These are phyloP conservation scores for Pentamera pediparva DNA, from an alignment of 53 echinoderm and acorn worm genomes.

Conservation along the genomic window DNA sequence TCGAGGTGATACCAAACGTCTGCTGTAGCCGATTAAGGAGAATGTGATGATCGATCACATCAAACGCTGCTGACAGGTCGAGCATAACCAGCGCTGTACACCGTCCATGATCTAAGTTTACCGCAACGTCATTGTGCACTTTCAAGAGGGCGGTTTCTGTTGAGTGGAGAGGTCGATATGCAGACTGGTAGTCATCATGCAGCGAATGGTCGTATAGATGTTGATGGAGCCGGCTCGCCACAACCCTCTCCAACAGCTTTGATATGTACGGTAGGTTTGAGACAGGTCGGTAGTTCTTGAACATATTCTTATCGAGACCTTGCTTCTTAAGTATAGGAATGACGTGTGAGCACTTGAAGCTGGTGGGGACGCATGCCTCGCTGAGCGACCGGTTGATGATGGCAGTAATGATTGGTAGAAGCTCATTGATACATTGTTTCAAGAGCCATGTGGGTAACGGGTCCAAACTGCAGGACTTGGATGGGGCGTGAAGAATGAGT, in stretches of 20 bases:
- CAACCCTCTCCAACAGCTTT: constrained; percentile 10
- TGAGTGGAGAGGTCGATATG: background rate
- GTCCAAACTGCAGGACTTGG: too few relatives aligned
- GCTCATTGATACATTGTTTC: too few relatives aligned
- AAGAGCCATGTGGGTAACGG: too few relatives aligned
- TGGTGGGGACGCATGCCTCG: background rate
- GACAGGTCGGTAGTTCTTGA: constrained; percentile 12
- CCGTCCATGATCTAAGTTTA: background rate
- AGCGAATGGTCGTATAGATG: background rate
- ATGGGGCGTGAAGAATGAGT: background rate
- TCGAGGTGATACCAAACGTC: background rate
- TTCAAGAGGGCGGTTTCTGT: background rate
- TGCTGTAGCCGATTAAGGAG: background rate
- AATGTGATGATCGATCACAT: background rate
- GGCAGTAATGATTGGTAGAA: background rate
- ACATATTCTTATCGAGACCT: background rate
- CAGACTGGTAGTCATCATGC: background rate
- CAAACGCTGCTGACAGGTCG: too few relatives aligned
- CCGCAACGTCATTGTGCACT: background rate
- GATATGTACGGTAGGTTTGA: constrained; percentile 13
- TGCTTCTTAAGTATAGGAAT: background rate
- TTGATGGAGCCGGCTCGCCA: background rate
- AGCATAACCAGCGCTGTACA: too few relatives aligned
- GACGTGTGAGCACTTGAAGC: background rate
- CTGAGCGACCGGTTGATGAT: too few relatives aligned